phyloP scores from a whole-genome alignment of 2,113 vertebrate species.

The Sinocyclocheilus grahami region DNA sequence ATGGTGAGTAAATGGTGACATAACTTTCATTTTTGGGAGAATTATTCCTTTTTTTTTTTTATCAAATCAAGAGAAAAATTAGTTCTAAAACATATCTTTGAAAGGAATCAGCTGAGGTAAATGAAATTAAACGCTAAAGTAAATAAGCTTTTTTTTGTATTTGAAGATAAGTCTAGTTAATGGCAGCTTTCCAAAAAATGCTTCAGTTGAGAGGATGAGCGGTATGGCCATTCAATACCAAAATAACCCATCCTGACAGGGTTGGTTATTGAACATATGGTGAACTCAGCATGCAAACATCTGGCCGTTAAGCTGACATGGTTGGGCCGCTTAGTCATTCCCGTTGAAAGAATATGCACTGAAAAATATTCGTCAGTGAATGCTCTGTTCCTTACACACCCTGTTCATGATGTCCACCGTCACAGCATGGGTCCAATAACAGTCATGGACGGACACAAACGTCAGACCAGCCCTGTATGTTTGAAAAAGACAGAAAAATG shows the following conservation, averaged over 20 bases:
- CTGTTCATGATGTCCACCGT: conserved; percentile 90
- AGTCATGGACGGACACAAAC: conserved; percentile 95
- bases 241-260: conserved; percentile 16
- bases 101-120: neutral
- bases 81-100: neutral
- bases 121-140: neutral
- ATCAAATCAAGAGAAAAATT: neutral
- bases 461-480: conserved; percentile 83
- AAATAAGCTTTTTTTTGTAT: neutral
- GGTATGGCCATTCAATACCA: neutral
- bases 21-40: neutral
- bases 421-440: conserved; percentile 94
- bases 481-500: neutral
- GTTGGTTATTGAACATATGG: conserved; percentile 42
- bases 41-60: neutral
- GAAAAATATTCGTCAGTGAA: neutral
- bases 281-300: conserved; percentile 39
- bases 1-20: neutral
- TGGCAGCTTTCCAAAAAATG: conserved; percentile 10
- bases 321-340: neutral
- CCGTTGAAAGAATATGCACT: neutral
- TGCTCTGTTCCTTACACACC: conserved; percentile 70
- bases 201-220: neutral
- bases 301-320: conserved; percentile 8
- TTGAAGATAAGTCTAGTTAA: neutral